These are phyloP conservation scores for Gerris buenoi DNA, from an alignment of 1,140 invertebrate genomes.

Conservation along the genomic window DNA sequence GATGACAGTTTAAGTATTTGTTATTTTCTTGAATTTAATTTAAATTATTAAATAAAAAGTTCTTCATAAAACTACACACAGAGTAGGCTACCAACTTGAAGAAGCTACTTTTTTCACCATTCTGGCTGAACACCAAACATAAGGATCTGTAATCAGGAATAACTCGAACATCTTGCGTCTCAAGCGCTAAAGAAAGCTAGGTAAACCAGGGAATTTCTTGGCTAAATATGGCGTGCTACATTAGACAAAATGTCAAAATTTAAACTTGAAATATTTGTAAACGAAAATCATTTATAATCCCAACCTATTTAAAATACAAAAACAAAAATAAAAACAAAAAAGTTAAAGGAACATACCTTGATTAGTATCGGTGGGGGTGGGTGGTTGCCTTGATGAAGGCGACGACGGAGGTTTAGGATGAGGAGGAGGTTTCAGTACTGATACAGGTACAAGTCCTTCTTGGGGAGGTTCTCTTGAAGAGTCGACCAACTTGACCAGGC, in stretches of 20 bases:
- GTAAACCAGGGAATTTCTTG: not conserved
- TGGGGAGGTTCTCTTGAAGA: constrained; percentile 40
- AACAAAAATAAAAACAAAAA: not conserved
- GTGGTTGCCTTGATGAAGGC: constrained; percentile 26
- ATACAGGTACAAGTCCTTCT: constrained; percentile 68
- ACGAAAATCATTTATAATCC: not conserved
- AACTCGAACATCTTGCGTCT: not conserved
- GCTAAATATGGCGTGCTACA: too few relatives aligned
- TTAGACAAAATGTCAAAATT: too few relatives aligned
- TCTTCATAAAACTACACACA: too few relatives aligned
- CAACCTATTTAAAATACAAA: not conserved
- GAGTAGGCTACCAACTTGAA: too few relatives aligned
- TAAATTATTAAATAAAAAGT: too few relatives aligned
- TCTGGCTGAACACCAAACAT: too few relatives aligned
- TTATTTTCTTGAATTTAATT: too few relatives aligned
- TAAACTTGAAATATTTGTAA: too few relatives aligned
- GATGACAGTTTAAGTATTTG: too few relatives aligned
- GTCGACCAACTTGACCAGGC: constrained; percentile 41
- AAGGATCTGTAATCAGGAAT: too few relatives aligned
- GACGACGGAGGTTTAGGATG: constrained; percentile 27
- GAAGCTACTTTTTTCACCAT: too few relatives aligned
- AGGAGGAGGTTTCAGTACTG: constrained; percentile 65
- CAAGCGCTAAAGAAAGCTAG: not conserved
- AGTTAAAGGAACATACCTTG: not conserved
- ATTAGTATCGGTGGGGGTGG: not conserved